These are phyloP conservation scores for Proteles cristata DNA, from an alignment of 2,113 vertebrate species.

Conservation along the genomic window DNA sequence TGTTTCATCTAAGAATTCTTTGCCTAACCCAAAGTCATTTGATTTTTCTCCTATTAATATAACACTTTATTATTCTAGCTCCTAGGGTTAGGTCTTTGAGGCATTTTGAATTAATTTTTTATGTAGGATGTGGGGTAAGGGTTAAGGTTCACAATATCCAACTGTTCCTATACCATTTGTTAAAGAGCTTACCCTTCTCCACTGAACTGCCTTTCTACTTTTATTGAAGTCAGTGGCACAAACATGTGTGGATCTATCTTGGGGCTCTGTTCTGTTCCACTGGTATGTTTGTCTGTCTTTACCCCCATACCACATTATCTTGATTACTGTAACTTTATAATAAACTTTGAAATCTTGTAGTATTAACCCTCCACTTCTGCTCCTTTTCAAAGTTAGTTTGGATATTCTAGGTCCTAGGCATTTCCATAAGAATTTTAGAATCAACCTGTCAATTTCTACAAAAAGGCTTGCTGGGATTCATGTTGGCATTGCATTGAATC, in stretches of 20 bases:
- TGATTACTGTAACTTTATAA: background rate
- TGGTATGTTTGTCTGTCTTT: background rate
- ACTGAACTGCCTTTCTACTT: background rate
- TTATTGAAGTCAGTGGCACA: background rate
- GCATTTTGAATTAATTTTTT: constrained; percentile 1
- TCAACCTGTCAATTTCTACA: constrained; percentile 12
- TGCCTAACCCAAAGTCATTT: background rate
- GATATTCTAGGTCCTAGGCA: background rate
- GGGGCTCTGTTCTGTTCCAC: background rate
- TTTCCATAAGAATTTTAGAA: constrained; percentile 17
- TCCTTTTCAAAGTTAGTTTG: background rate
- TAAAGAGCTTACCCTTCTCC: background rate
- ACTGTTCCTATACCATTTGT: background rate
- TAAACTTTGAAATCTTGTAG: background rate
- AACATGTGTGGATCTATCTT: background rate
- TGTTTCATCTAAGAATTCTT: constrained; percentile 29
- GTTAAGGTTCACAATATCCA: background rate
- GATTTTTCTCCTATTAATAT: background rate
- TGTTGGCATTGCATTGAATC: background rate
- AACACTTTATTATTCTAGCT: background rate
- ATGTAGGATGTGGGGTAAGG: background rate
- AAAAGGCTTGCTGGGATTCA: background rate
- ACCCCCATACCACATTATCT: background rate
- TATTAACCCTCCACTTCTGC: background rate
- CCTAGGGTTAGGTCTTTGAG: background rate